phyloP scores from a whole-genome alignment of 2,888 invertebrate genomes.

The Trachelus troglodyta region DNA sequence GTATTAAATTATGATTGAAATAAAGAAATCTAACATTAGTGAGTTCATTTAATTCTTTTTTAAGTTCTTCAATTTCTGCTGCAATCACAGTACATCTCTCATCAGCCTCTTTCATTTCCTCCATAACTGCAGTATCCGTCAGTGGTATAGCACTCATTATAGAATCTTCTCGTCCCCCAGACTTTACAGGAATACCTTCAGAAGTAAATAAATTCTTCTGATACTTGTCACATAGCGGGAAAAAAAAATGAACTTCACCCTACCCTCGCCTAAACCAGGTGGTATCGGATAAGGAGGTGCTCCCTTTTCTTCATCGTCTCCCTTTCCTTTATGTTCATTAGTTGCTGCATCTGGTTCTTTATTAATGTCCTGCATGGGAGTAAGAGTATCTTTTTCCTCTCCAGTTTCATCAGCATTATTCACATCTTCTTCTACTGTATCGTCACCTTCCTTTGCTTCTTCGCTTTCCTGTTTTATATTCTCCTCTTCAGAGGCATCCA shows the following conservation, averaged over 20 bases:
- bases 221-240: neutral
- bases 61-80: slow-evolving; percentile 66
- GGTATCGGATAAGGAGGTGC: slow-evolving; percentile 31
- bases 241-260: neutral
- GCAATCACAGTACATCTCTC: slow-evolving; percentile 57
- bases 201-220: neutral
- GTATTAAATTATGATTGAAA: neutral
- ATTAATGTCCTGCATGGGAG: neutral
- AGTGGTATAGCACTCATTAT: slow-evolving; percentile 43
- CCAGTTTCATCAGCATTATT: neutral
- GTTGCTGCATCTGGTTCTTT: slow-evolving; percentile 13
- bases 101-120: slow-evolving; percentile 68
- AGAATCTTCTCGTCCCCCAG: slow-evolving; percentile 38
- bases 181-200: slow-evolving; percentile 31
- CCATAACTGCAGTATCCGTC: slow-evolving; percentile 56
- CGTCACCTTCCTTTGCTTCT: slow-evolving; percentile 17
- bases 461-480: slow-evolving; percentile 16
- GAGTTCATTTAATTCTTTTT: slow-evolving; percentile 64
- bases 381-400: slow-evolving; percentile 5
- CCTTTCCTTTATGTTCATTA: slow-evolving; percentile 26
- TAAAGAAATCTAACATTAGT: slow-evolving; percentile 46
- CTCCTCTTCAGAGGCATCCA: slow-evolving; percentile 7
- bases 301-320: slow-evolving; percentile 29
- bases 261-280: slow-evolving; percentile 29
- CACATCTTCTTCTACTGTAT: slow-evolving; percentile 18